phyloP scores from a whole-genome alignment of 2,888 invertebrate species.

The Standfussiana lucernea region DNA sequence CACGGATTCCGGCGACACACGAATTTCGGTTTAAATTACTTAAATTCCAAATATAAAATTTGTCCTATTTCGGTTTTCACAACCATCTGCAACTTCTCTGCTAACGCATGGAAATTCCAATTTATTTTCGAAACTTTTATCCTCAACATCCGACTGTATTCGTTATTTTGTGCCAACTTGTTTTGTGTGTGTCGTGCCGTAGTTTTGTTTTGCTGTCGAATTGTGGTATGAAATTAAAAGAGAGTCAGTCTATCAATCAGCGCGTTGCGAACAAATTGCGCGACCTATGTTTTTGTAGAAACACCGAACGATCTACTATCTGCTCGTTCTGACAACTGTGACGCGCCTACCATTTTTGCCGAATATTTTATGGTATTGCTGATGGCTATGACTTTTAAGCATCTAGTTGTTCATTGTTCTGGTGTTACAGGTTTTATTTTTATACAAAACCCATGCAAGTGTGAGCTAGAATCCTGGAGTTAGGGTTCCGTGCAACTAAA shows the following conservation, averaged over 20 bases:
- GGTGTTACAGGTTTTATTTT: not conserved
- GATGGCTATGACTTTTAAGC: not conserved
- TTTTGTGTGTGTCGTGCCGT: conserved; percentile 29
- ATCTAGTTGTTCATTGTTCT: not conserved
- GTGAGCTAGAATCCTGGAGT: not conserved
- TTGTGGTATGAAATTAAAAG: conserved; percentile 53
- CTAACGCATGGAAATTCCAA: conserved; percentile 38
- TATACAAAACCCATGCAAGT: too few species aligned
- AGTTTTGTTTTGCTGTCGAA: conserved; percentile 50
- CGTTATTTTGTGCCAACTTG: conserved; percentile 53
- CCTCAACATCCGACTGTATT: conserved; percentile 31
- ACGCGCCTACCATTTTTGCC: not conserved
- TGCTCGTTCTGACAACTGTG: conserved; percentile 20
- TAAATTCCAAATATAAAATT: not conserved
- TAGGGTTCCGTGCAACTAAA: not conserved
- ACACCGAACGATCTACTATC: conserved; percentile 27
- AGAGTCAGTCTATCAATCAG: conserved; percentile 60
- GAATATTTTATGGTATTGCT: conserved; percentile 4
- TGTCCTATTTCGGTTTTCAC: conserved; percentile 9
- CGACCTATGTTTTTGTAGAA: conserved; percentile 46
- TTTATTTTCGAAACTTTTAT: conserved; percentile 49
- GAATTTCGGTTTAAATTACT: not conserved
- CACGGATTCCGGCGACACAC: too few species aligned
- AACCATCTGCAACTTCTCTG: conserved; percentile 26
- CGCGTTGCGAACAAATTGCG: conserved; percentile 54